Conservation (phyloP, 2,113 vertebrate species). For the Nibea albiflora region DNA sequence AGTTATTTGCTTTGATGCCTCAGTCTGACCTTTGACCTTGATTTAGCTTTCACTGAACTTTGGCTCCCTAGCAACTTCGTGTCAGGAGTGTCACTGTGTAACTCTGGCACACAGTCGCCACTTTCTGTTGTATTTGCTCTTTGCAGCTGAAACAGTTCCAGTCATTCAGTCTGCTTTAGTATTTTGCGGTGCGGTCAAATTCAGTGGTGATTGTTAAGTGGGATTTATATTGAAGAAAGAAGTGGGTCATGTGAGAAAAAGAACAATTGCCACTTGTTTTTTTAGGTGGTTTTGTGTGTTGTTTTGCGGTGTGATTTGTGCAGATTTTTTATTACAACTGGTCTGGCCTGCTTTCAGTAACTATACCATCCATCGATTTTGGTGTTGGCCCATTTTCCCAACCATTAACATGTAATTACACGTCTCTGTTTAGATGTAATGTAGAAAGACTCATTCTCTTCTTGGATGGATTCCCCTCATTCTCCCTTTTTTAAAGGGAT, state of each 20-base stretch:
- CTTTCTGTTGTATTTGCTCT: constrained; percentile 47
- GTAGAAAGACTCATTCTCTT: not conserved
- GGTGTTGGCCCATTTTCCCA: constrained; percentile 21
- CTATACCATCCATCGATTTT: constrained; percentile 33
- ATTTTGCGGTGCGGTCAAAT: constrained; percentile 34
- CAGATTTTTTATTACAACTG: constrained; percentile 11
- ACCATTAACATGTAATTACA: constrained; percentile 43
- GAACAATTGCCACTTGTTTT: constrained; percentile 44
- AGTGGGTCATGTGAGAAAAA: constrained; percentile 47
- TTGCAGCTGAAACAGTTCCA: constrained; percentile 18
- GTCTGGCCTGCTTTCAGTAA: constrained; percentile 30
- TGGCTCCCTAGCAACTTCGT: constrained; percentile 48
- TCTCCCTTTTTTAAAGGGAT: constrained; percentile 14
- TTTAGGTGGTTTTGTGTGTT: constrained; percentile 36
- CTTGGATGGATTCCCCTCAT: not conserved
- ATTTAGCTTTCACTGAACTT: constrained; percentile 34
- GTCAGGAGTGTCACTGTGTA: constrained; percentile 36
- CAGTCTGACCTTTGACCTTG: constrained; percentile 58
- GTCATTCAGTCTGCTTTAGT: constrained; percentile 37
- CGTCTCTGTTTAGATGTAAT: constrained; percentile 15
- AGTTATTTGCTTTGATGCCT: constrained; percentile 7
- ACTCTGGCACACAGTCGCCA: constrained; percentile 31
- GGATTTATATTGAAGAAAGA: constrained; percentile 38
- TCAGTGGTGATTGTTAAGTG: constrained; percentile 43
- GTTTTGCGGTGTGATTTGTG: constrained; percentile 34